phyloP scores from a whole-genome alignment of 2,797 vertebrate genomes.

The Tiaroga cobitis region DNA sequence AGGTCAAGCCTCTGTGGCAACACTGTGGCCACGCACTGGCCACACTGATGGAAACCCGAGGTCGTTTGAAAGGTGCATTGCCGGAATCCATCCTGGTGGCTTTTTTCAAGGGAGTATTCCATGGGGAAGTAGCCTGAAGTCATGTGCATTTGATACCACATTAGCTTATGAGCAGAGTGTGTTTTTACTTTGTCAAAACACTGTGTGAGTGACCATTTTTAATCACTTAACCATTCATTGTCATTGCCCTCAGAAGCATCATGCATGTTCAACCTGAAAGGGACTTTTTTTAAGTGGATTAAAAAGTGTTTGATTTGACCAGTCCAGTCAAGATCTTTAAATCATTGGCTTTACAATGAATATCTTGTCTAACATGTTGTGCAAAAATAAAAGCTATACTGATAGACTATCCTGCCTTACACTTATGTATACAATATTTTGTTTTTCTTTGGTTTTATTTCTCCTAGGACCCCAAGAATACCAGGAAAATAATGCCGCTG shows the following conservation, averaged over 20 bases:
- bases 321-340: not conserved
- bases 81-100: constrained; percentile 47
- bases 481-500: not conserved
- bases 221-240: not conserved
- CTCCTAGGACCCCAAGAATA: not conserved
- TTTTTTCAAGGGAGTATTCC: constrained; percentile 39
- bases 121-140: constrained; percentile 24
- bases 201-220: not conserved
- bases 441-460: not conserved
- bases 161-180: not conserved
- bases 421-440: not conserved
- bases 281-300: not conserved
- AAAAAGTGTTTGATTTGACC: not conserved
- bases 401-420: no score
- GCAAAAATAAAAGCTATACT: not conserved
- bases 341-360: not conserved
- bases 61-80: constrained; percentile 59
- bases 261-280: not conserved
- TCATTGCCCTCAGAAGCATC: not conserved
- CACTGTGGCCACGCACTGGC: constrained; percentile 69
- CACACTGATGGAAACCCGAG: constrained; percentile 63
- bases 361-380: not conserved
- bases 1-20: constrained; percentile 78
- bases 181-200: constrained; percentile 4
- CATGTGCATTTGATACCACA: constrained; percentile 21